Evolutionary conservation across 2,113 vertebrate species (phyloP), one percentile per base, ranked within the genome.

Genomic region (Eurystomus gularis): DNA sequence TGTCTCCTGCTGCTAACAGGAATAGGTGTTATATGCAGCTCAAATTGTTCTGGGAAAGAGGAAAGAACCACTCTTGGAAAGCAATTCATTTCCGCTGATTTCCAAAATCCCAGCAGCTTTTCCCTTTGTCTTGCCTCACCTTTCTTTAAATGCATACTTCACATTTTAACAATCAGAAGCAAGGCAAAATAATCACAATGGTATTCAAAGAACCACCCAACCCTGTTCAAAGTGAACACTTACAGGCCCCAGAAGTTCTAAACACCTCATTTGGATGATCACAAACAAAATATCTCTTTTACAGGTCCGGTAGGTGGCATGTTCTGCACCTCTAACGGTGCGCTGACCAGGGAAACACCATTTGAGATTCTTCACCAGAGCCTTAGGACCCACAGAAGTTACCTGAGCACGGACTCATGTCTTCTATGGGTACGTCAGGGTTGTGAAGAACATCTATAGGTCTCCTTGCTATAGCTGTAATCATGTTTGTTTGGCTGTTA

Each of bases 371-470:
- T 78, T 81, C 65, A 26, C 21, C 25, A 71, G 54, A 83, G 20
- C 17, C 0, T n/a, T 46, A 65, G 54, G 25, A 89, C 17, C 10
- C 51, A 39, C 42, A 61, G 37, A 82, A 64, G 35, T 33, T 14
- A 24, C 29, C 15, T 29, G 52, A 54, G 42, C 3, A 6, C 1
- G 13, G 11, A 8, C 26, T 86, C 7, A 0, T 26, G 4, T 18
- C 75, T 77, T 61, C 60, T 37, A 1, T 35, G 37, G 40, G 21
- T 54, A 7, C 3, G 2, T 28, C 20, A 52, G 6, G 2, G 20
- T 4, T 13, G 2, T 37, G 20, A 88, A 35, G 31, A 11, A 29
- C 17, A 49, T 13, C 7, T 31, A 8, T 3, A 14, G 3, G 12
- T 83, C 26, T 75, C 48, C 62, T 21, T 40, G 16, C 17, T 20